These are phyloP conservation scores for Loris lydekkerianus DNA, from an alignment of 2,797 vertebrate species.

Conservation along the genomic window DNA sequence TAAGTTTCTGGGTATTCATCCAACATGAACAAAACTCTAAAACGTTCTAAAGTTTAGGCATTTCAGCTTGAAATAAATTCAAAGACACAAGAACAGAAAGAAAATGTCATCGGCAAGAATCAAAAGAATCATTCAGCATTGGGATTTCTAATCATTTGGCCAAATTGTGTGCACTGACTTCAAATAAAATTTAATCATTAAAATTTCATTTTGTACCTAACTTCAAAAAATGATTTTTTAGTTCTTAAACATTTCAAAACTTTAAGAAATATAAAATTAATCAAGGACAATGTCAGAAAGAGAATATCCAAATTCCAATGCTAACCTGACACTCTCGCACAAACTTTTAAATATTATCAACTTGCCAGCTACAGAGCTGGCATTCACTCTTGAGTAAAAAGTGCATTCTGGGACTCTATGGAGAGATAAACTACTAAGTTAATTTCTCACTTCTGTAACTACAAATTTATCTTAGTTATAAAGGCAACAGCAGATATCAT, in stretches of 20 bases:
- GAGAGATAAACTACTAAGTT: neutral
- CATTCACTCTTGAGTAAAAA: neutral
- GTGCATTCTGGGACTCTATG: neutral
- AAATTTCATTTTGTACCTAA: neutral
- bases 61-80: neutral
- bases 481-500: neutral
- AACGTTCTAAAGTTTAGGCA: neutral
- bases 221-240: neutral
- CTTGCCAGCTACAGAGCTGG: neutral
- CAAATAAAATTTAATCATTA: neutral
- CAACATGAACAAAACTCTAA: constrained; percentile 8
- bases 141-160: neutral
- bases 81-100: neutral
- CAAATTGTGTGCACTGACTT: neutral
- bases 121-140: neutral
- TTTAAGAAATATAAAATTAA: constrained; percentile 32
- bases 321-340: neutral
- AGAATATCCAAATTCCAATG: neutral
- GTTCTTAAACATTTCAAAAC: constrained; percentile 14
- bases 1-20: neutral
- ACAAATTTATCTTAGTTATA: constrained; percentile 32
- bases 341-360: neutral
- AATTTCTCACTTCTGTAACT: neutral
- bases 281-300: neutral
- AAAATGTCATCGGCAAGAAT: constrained; percentile 28